Evolutionary conservation across 2,113 vertebrate species (phyloP), one percentile per base, ranked within the genome.

Genomic region (Chlorodrepanis virens): DNA sequence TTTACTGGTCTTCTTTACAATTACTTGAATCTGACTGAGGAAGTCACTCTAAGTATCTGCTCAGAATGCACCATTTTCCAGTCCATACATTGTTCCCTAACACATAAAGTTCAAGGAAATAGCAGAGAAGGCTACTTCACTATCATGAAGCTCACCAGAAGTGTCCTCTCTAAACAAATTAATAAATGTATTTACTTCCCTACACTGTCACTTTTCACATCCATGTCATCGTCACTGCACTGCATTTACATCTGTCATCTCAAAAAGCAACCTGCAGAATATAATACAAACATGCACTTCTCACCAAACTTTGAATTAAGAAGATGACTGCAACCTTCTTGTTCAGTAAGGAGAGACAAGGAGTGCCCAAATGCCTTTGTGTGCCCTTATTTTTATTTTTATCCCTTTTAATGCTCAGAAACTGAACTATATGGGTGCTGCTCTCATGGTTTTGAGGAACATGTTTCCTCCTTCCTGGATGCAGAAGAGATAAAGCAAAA

Each of bases 321-420:
- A 31, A 90, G 56, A 71, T 31, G 21, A 86, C 6, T 47, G 80
- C 42, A 95, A 76, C 21, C 49, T 94, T 91, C 81, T 76, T 87
- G 63, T n/a, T 52, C 65, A 95, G 84, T 87, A 93, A 91, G 47
- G 33, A 90, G 89, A 95, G 93, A 94, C 64, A 90, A 78, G 57
- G 75, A 96, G 23, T 72, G 67, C 9, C 39, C 33, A 11, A 63
- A 91, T 31, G 25, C 40, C 70, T 72, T 52, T 76, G 22, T 49
- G 63, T 65, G 31, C 22, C n/a, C 87, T 50, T 56, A 24, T 35
- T 83, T 89, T 82, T 60, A 39, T 72, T 74, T 94, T 95, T 68
- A 93, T 72, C 54, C 40, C n/a, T 78, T 80, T 69, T 44, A 87
- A 69, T 33, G 20, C 40, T 69, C 68, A 83, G 50, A 87, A 89